A percentile compares a stretch with the other conserved stretches of the same genome.
These are phyloP conservation scores for Pammene fasciana DNA, from an alignment of 2,888 invertebrate genomes.

Conservation along the genomic window DNA sequence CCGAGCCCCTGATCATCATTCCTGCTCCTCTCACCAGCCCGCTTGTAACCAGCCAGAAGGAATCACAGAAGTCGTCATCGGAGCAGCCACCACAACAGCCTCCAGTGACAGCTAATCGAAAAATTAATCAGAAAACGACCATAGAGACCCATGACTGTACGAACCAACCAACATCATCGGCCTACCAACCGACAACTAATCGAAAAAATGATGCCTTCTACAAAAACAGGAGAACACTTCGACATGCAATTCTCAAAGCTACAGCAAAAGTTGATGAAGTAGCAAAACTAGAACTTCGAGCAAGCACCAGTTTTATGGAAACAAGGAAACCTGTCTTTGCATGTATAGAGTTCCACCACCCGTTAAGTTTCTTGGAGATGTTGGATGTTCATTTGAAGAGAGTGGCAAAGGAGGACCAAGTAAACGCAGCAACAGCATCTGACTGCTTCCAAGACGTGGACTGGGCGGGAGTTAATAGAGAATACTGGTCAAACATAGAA, in stretches of 20 bases:
- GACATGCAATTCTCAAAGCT: neutral
- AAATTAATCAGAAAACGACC: neutral
- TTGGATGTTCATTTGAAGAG: neutral
- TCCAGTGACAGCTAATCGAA: no score
- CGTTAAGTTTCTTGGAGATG: slow-evolving; percentile 15
- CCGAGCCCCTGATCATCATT: no score
- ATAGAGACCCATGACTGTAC: neutral
- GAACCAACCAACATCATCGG: neutral
- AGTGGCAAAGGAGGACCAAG: neutral
- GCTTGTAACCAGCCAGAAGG: no score
- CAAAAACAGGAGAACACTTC: neutral
- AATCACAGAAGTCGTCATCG: neutral
- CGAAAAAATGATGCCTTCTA: neutral
- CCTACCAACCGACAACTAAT: neutral
- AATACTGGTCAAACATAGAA: slow-evolving; percentile 5
- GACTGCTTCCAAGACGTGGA: slow-evolving; percentile 2
- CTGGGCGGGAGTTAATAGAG: neutral
- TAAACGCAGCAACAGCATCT: neutral
- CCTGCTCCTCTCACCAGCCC: no score
- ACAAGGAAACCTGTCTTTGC: slow-evolving; percentile 8
- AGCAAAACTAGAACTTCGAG: neutral
- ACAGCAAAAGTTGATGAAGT: neutral
- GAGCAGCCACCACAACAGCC: neutral
- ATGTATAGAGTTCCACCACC: neutral
- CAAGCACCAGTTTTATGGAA: neutral